Percentiles rank a stretch among this genome's conserved stretches.
Conservation (phyloP, 2,888 invertebrate genomes). For the Prosapia bicincta region DNA sequence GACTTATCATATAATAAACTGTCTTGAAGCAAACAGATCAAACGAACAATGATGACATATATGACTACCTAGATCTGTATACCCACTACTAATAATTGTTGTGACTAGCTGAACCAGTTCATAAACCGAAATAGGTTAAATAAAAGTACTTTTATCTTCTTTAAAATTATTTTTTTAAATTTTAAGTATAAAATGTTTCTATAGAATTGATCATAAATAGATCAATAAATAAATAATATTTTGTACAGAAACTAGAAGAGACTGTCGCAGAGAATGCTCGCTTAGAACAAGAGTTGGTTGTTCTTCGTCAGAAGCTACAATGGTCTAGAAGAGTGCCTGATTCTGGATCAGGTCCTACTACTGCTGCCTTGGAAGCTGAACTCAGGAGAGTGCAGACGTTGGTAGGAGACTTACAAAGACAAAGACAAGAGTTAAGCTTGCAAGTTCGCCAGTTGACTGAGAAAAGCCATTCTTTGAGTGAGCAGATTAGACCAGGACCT, state of each 20-base stretch:
- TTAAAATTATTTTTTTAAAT: too few species aligned
- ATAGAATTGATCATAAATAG: too few species aligned
- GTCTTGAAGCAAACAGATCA: too few species aligned
- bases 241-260: slow-evolving; percentile 87
- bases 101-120: too few species aligned
- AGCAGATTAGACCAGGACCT: slow-evolving; percentile 56
- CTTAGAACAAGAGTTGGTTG: slow-evolving; percentile 80
- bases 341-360: slow-evolving; percentile 40
- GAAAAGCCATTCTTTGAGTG: slow-evolving; percentile 67
- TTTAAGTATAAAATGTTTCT: too few species aligned
- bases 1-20: too few species aligned
- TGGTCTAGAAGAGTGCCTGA: slow-evolving; percentile 62
- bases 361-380: slow-evolving; percentile 53
- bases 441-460: slow-evolving; percentile 83
- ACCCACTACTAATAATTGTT: too few species aligned
- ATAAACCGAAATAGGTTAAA: too few species aligned
- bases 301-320: slow-evolving; percentile 79
- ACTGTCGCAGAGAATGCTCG: slow-evolving; percentile 88
- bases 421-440: slow-evolving; percentile 79
- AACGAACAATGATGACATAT: too few species aligned
- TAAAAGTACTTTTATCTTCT: too few species aligned
- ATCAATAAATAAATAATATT: too few species aligned
- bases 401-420: slow-evolving; percentile 80
- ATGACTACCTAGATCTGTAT: too few species aligned
- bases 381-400: slow-evolving; percentile 77